A percentile compares a stretch with the other conserved stretches of the same genome.
Conservation (phyloP, 1,140 invertebrate species). For the Zaprionus vittiger region DNA sequence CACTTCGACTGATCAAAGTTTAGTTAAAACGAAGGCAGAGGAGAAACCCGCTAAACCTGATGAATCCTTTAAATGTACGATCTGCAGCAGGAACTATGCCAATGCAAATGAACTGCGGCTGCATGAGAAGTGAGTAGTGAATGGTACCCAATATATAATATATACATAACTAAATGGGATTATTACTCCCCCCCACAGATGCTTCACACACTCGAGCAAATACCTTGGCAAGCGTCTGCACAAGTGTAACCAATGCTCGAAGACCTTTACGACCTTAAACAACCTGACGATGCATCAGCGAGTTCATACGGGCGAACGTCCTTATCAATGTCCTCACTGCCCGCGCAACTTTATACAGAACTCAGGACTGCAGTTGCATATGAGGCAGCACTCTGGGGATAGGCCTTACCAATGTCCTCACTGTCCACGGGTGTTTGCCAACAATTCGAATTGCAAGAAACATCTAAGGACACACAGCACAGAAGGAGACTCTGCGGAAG, state of each 20-base stretch:
- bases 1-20: neutral
- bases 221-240: neutral
- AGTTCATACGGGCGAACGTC: neutral
- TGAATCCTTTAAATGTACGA: neutral
- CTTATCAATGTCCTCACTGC: constrained; percentile 7
- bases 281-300: constrained; percentile 6
- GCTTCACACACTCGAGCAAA: neutral
- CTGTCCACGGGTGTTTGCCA: constrained; percentile 22
- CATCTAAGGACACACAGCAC: constrained; percentile 2
- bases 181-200: neutral
- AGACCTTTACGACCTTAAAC: neutral
- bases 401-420: constrained; percentile 14
- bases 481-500: neutral
- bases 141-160: neutral
- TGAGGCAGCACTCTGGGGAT: constrained; percentile 14
- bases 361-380: neutral
- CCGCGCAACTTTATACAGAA: neutral
- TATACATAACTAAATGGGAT: neutral
- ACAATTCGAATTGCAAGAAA: constrained; percentile 9
- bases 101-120: neutral
- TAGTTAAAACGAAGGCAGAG: neutral
- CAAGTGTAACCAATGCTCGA: constrained; percentile 14
- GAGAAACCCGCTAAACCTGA: neutral
- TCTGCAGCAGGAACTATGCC: neutral
- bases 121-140: constrained; percentile 16